Base-by-base conservation (phyloP, 2,113 vertebrate genomes). In the Bambusicola thoracicus region DNA sequence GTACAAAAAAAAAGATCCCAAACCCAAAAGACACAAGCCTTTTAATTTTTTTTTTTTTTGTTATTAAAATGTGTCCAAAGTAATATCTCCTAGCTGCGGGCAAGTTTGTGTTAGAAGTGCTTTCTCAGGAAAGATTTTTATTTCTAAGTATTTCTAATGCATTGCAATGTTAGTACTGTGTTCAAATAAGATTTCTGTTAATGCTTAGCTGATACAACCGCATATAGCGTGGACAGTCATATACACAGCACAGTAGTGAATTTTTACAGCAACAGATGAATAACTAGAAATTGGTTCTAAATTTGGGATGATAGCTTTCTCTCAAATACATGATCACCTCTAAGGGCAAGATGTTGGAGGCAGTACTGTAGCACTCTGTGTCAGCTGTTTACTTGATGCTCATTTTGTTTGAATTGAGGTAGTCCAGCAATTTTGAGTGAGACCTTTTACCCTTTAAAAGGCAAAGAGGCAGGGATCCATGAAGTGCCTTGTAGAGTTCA, bases 371-470 rank as follows among this genome's bases (percentile, higher is more conserved):
- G 97, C 93, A 99, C 97, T 93, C 99, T 2, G 99, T 99, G 97
- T 99, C 99, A 40, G 98, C 98, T 29, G 99, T 98, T 96, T 99
- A 99, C 96, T 98, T 98, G 94, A 98, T 97, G 85, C 80, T 98
- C 98, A 99, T 99, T 98, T 99, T 99, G 98, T 99, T 99, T 97
- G 99, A 98, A 95, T 99, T 99, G 97, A 99, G 98, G 98, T 99
- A 99, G 98, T 99, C 99, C 97, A 99, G 97, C 27, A 99, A 99
- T 98, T 99, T 99, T 19, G 99, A 99, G 92, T 99, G 98, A 90
- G 98, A 97, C 93, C 98, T 98, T 97, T 98, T 99, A 49, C 98
- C 98, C 96, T 99, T 99, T 41, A 99, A 98, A 96, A 99, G 98
- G 96, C 98, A 99, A 72, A 99, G 97, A 78, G 99, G 99, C 85